These are phyloP conservation scores for Machaerirhynchus nigripectus DNA, from an alignment of 2,113 vertebrate species.

Conservation along the genomic window DNA sequence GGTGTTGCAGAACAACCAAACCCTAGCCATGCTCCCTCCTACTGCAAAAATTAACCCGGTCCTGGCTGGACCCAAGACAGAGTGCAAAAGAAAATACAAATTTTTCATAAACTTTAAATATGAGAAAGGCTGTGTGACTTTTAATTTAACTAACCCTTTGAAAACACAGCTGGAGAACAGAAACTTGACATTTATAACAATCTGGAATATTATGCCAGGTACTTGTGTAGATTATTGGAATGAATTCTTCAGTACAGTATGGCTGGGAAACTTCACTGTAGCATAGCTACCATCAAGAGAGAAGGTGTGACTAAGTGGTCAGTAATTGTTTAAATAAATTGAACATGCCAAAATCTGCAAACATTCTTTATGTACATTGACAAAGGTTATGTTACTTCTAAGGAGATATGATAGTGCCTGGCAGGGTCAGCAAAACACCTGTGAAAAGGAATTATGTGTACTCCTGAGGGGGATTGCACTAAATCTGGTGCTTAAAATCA, in stretches of 20 bases:
- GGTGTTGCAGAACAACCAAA: neutral
- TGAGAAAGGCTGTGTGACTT: neutral
- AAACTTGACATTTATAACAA: neutral
- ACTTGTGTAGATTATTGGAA: neutral
- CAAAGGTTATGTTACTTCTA: neutral
- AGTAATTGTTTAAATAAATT: neutral
- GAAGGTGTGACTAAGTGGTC: neutral
- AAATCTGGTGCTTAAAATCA: neutral
- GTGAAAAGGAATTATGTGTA: neutral
- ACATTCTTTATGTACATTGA: neutral
- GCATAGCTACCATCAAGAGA: neutral
- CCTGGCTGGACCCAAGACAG: neutral
- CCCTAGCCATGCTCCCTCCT: neutral
- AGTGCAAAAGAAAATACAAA: neutral
- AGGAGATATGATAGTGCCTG: neutral
- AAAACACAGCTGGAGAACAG: neutral
- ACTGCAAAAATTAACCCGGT: neutral
- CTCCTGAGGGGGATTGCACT: neutral
- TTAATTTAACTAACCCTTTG: neutral
- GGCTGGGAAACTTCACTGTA: neutral
- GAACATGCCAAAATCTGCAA: neutral
- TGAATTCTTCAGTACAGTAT: neutral
- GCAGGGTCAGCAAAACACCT: neutral
- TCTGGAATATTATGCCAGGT: neutral
- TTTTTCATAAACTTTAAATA: neutral